phyloP scores from a whole-genome alignment of 2,797 vertebrate species.

The Ficedula albicollis region DNA sequence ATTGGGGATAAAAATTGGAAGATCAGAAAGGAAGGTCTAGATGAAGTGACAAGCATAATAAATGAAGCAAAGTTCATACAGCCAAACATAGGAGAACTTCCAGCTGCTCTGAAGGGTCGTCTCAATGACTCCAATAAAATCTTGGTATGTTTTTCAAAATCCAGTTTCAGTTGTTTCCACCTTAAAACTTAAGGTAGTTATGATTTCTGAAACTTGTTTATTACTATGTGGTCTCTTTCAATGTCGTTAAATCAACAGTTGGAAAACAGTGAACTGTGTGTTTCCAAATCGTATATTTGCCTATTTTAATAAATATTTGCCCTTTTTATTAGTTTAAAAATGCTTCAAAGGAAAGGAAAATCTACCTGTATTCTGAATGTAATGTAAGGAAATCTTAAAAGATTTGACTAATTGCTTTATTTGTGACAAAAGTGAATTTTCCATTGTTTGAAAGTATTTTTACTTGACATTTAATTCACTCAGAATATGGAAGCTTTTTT shows the following conservation, averaged over 20 bases:
- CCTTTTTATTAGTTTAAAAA: background rate
- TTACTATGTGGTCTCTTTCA: background rate
- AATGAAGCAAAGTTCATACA: slow-evolving; percentile 97
- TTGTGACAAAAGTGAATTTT: background rate
- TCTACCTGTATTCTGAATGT: background rate
- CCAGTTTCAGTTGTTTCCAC: background rate
- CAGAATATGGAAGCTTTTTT: background rate
- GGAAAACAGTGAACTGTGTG: background rate
- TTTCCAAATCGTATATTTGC: background rate
- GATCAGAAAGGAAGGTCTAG: slow-evolving; percentile 95
- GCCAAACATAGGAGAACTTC: slow-evolving; percentile 90
- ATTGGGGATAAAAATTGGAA: slow-evolving; percentile 98
- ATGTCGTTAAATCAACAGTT: background rate
- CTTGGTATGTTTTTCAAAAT: slow-evolving; percentile 79
- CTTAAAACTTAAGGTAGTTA: background rate
- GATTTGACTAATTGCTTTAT: background rate
- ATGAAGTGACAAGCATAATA: slow-evolving; percentile 89
- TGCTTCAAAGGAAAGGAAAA: background rate
- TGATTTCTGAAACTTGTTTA: background rate
- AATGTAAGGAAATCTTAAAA: background rate
- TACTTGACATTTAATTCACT: background rate
- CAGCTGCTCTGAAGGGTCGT: slow-evolving; percentile 88
- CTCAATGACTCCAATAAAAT: slow-evolving; percentile 97
- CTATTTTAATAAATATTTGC: background rate
- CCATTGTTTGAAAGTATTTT: background rate